Percentiles rank a stretch among this genome's conserved stretches.
Evolutionary conservation across 1,140 invertebrate genomes (phyloP).

Genomic region (Phymastichus coffea): DNA sequence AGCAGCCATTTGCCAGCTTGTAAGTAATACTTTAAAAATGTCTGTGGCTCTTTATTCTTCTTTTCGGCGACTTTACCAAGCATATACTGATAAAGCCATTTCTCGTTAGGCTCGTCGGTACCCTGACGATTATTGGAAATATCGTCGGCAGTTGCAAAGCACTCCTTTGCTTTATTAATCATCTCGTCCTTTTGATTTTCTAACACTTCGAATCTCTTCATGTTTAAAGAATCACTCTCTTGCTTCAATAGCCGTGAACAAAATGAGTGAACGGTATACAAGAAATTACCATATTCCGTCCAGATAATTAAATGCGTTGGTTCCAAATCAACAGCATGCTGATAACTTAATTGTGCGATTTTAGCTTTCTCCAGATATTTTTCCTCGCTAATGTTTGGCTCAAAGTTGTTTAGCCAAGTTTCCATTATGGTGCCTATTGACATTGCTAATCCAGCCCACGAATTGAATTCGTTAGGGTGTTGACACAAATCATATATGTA

Average conservation of each 20-base stretch:
- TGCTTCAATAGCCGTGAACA: slow-evolving; percentile 82
- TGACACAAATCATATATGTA: slow-evolving; percentile 81
- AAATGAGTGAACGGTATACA: slow-evolving; percentile 85
- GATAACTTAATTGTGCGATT: slow-evolving; percentile 75
- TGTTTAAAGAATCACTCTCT: slow-evolving; percentile 71
- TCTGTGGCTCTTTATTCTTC: slow-evolving; percentile 67
- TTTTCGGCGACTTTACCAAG: slow-evolving; percentile 90
- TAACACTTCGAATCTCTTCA: slow-evolving; percentile 75
- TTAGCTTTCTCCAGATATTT: slow-evolving; percentile 72
- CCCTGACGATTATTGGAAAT: slow-evolving; percentile 54
- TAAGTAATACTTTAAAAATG: slow-evolving; percentile 77
- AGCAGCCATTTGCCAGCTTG: slow-evolving; percentile 72
- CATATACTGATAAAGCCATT: slow-evolving; percentile 91
- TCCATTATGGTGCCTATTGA: slow-evolving; percentile 79
- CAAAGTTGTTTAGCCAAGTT: slow-evolving; percentile 76
- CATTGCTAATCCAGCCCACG: slow-evolving; percentile 88
- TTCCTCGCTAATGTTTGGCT: slow-evolving; percentile 64
- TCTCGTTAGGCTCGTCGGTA: slow-evolving; percentile 66
- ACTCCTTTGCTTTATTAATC: slow-evolving; percentile 72
- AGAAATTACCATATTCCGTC: slow-evolving; percentile 87
- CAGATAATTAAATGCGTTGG: slow-evolving; percentile 72
- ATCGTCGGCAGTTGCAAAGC: slow-evolving; percentile 72
- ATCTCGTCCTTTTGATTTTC: slow-evolving; percentile 77
- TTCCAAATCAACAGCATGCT: slow-evolving; percentile 72
- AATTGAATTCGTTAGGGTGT: slow-evolving; percentile 78